Percentiles rank a stretch among this genome's conserved stretches.
Conservation (phyloP, 2,888 invertebrate genomes). For the Aleiodes alternator region DNA sequence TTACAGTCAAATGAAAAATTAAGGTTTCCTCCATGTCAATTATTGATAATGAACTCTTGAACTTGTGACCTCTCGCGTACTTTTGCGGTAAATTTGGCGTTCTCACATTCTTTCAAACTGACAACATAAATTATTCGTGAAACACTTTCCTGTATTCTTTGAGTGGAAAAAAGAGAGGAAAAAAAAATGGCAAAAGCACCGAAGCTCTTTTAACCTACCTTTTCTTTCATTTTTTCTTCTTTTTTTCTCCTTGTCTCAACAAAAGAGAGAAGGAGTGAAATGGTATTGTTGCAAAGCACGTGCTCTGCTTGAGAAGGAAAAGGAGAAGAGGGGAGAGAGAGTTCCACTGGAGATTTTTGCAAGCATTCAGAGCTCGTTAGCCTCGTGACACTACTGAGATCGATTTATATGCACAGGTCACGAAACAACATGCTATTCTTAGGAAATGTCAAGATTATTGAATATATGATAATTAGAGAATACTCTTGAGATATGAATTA, state of each 20-base stretch:
- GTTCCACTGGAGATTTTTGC: neutral
- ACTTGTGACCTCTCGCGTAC: slow-evolving; percentile 64
- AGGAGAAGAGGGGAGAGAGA: neutral
- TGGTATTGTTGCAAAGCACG: slow-evolving; percentile 7
- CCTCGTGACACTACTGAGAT: slow-evolving; percentile 16
- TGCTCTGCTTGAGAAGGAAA: neutral
- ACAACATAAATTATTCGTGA: slow-evolving; percentile 57
- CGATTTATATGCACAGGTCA: slow-evolving; percentile 29
- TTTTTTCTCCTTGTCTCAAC: neutral
- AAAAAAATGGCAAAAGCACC: neutral
- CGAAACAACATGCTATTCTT: slow-evolving; percentile 12
- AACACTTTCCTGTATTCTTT: slow-evolving; percentile 5
- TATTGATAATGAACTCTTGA: slow-evolving; percentile 63
- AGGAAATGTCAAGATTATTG: neutral
- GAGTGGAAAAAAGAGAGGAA: neutral
- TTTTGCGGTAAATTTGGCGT: slow-evolving; percentile 43
- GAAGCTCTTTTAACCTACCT: slow-evolving; percentile 20
- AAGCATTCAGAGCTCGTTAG: slow-evolving; percentile 4
- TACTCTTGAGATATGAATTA: neutral
- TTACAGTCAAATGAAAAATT: slow-evolving; percentile 45
- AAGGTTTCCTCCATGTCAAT: neutral
- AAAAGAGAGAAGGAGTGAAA: neutral
- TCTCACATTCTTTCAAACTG: slow-evolving; percentile 47
- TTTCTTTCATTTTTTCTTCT: slow-evolving; percentile 15
- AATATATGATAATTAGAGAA: neutral